Evolutionary conservation across 2,797 vertebrate genomes (phyloP), one percentile per base, ranked within the genome.

Genomic region (Fistularia commersonii): DNA sequence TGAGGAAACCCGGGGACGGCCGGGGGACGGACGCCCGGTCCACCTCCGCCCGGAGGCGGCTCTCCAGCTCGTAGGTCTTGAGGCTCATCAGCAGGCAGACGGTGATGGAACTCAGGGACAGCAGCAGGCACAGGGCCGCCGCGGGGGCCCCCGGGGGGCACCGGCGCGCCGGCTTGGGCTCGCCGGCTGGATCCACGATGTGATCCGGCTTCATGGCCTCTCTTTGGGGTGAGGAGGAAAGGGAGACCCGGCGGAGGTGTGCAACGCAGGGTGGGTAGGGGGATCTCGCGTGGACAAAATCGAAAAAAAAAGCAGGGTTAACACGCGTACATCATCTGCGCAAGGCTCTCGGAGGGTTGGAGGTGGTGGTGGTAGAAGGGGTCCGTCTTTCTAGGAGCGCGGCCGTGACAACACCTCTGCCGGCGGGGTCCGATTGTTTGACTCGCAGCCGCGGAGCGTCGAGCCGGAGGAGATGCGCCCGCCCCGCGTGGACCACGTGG

Each of bases 11-110:
- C 39, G 74, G 82, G 15, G 46, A 57, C 46, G 75, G 76, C 23
- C 75, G 78, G 48, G 84, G 52, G 52, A 71, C 1, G 7, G 74
- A 66, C 1, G 61, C 77, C 54, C 85, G 86, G 68, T 88, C 87
- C 63, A 84, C 54, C 88, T 95, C 92, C 77, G 91, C 87, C 62
- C 89, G 84, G 77, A 97, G 83, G 34, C 92, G 82, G 72, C 76
- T 87, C 87, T 93, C 93, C 84, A 96, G 89, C 76, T 90, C 88
- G 41, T 80, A 82, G 45, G 91, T 92, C 86, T 87, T 93, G 69
- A 91, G 75, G 72, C 89, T 90, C 88, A 94, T 90, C 61, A 95
- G 82, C 35, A 95, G 86, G 72, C 94, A 94, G 79, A 90, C 83
- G 55, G 79, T 84, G 61, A 93, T 87, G 57, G 93, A 91, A 80